Evolutionary conservation across 1,140 invertebrate genomes (phyloP), one percentile per base, ranked within the genome.

Genomic region (Pogonomyrmex barbatus): DNA sequence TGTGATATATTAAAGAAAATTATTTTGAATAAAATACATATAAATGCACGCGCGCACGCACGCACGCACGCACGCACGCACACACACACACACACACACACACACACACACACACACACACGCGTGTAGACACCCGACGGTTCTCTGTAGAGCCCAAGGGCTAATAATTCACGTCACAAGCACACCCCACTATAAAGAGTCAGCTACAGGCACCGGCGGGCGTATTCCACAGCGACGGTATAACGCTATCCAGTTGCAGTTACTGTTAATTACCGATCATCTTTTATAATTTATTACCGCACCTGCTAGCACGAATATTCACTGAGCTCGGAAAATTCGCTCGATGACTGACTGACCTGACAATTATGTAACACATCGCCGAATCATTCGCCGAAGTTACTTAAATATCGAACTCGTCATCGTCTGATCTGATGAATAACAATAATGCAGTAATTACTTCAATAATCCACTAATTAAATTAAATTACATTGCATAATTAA

Each of bases 81-180:
- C 24, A 24, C 24, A 24, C 24, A 24, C 24, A 24, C 24, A 24
- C 24, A 24, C 24, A 56, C 50, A 39, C 24, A 30, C 4, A 30
- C 10, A 30, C 30, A 36, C 50, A 58, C 10, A 47, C 14, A 45
- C 24, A 42, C 36, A 33, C 39, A 52, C 17, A 60, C n/a, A 78
- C 9, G 10, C n/a, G 3, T 17, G n/a, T 4, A 47, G 24, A 60
- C 54, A 70, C 75, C 67, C 85, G 56, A n/a, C 68, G 89, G 89
- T 68, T 68, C 77, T 82, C 86, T 85, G 76, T 67, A 79, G 84
- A 82, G 73, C 90, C 86, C 88, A 90, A 92, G 93, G 91, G 92
- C 93, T 94, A 95, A 95, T 95, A 95, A 95, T 94, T 95, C 92
- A 95, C 91, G 94, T 95, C 94, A 95, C 88, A 78, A 89, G 90